Evolutionary conservation across 2,797 vertebrate species (phyloP), one percentile per base, ranked within the genome.

Genomic region (Macropodus opercularis): DNA sequence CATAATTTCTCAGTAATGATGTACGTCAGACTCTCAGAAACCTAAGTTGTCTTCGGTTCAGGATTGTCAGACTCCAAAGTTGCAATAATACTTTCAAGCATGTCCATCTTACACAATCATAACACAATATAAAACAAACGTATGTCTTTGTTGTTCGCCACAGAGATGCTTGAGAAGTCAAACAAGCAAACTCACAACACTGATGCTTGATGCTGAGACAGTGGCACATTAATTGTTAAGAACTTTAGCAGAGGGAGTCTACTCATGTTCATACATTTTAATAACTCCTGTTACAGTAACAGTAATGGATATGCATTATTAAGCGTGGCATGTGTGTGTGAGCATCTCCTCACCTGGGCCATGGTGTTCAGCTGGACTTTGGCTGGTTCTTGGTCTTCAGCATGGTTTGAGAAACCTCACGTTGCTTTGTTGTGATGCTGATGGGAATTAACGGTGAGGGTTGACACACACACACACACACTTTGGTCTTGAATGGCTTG

Each of bases 321-420:
- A n/a, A 21, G 27, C 40, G 35, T 53, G 23, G 54, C 44, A 23
- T 48, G 52, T 51, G 39, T 63, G 55, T 46, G 39, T 15, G 13
- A 7, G 54, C 21, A 1, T 62, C 10, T 57, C 29, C 83, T 91
- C 64, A 93, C 91, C 91, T 92, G 86, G 64, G 85, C 85, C 91
- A 92, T 92, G 75, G 70, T 86, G 57, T 88, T 92, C 84, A 91
- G 72, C 75, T 68, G 61, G 74, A 83, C 50, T 41, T 54, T 6
- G n/a, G 39, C 36, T 60, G 72, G 52, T 44, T 83, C 75, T 79
- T 69, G 81, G 49, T 81, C 70, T 51, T 75, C 79, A 71, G 63
- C 89, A 91, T 91, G 79, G 56, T 60, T 83, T 29, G 43, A 48
- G 18, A 71, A 75, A 57, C 60, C 49, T 62, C 50, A 17, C 13